Base-by-base conservation (phyloP, 2,797 vertebrate species). In the Takifugu ocellatus region DNA sequence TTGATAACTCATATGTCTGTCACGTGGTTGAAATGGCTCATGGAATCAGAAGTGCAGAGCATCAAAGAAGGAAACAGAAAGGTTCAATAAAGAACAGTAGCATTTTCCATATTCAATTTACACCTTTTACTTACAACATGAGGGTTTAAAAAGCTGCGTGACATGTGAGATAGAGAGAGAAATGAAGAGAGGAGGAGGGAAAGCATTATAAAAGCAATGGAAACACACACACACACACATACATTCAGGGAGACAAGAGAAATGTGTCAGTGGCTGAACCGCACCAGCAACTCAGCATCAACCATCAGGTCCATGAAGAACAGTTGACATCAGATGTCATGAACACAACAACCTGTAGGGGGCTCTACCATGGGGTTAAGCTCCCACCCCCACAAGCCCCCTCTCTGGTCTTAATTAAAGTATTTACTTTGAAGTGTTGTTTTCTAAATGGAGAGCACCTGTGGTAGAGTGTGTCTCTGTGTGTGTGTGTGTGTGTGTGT, bases 111-210 rank as follows among this genome's bases (percentile, higher is more conserved):
- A 59, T 71, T 78, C 59, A n/a, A 56, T 73, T 63, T 59, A 10
- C 58, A 25, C 59, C 61, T 61, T 74, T 70, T 65, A 42, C 42
- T 66, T 54, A 73, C 57, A 75, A 74, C 72, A 75, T 60, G 55
- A 82, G 77, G 56, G 68, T 67, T 21, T 65, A 70, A 79, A 71
- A 82, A 85, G 78, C 79, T 85, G 82, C 67, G 68, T 61, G 73
- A 73, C 71, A 82, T 66, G 73, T 63, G 73, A 65, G 68, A 64
- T 69, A 39, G 63, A 0, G 33, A 45, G 67, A 14, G 53, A 33
- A 44, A 49, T 6, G 12, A 12, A 39, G 33, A 39, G 33, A 39
- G 33, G n/a, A 46, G n/a, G 9, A 45, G 45, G 59, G 51, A 25
- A 42, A n/a, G n/a, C 47, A 25, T 68, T 70, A 61, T 56, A 58